Evolutionary conservation across 1,140 invertebrate species (phyloP).

Genomic region (Phthorimaea operculella): DNA sequence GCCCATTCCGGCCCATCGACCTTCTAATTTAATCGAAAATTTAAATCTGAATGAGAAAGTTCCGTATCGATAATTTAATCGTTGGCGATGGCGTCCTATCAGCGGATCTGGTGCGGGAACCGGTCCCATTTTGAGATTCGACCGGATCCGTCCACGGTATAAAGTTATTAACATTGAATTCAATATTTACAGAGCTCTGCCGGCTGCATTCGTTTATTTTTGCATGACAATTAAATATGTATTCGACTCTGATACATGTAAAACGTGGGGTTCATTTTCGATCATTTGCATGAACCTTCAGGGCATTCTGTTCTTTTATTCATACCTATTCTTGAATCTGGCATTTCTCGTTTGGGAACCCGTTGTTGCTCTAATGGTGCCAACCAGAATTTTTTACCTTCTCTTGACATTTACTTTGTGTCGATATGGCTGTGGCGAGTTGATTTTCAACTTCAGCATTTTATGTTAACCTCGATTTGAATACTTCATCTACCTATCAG

Average conservation of each 20-base stretch:
- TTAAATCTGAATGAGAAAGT: constrained; percentile 8
- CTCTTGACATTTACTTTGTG: constrained; percentile 17
- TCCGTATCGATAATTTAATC: constrained; percentile 30
- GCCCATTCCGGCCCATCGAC: not conserved
- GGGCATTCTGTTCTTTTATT: constrained; percentile 42
- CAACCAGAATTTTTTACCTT: constrained; percentile 23
- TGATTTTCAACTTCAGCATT: not conserved
- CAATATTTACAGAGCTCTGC: constrained; percentile 30
- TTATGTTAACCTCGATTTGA: not conserved
- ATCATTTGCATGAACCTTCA: constrained; percentile 32
- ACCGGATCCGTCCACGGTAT: constrained; percentile 1
- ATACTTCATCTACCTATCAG: not conserved
- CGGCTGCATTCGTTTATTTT: constrained; percentile 33
- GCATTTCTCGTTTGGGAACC: constrained; percentile 41
- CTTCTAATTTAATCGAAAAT: constrained; percentile 18
- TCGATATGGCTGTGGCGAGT: not conserved
- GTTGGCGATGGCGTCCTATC: constrained; percentile 20
- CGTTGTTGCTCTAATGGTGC: constrained; percentile 21
- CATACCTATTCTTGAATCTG: constrained; percentile 41
- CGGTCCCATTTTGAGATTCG: constrained; percentile 18
- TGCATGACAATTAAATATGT: constrained; percentile 43
- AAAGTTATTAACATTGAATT: constrained; percentile 39
- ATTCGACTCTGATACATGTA: constrained; percentile 16
- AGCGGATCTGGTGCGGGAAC: constrained; percentile 18
- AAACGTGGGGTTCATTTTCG: constrained; percentile 22